Base-by-base conservation (phyloP, 2,888 invertebrate species). In the Merodon equestris region DNA sequence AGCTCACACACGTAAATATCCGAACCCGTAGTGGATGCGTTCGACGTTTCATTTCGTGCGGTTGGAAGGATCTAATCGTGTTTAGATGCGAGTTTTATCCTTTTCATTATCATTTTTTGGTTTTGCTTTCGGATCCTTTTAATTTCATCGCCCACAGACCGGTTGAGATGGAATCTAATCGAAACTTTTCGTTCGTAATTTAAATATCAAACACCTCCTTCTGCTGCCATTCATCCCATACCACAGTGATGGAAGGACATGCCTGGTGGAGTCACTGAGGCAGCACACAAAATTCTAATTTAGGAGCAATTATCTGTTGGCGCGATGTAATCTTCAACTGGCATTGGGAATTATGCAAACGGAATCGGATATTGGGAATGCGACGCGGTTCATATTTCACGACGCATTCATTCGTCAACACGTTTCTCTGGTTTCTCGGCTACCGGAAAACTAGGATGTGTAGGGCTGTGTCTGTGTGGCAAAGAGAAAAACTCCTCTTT, bases 101-200 rank as follows among this genome's bases (percentile, higher is more conserved):
- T 7, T 27, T 7, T 27, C 27, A n/a, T n/a, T n/a, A n/a, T n/a
- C n/a, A n/a, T n/a, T n/a, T n/a, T n/a, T n/a, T n/a, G n/a, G n/a
- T 27, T 7, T 27, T 27, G 27, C 7, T 27, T 7, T 27, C 7
- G 27, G 27, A n/a, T n/a, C n/a, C n/a, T 27, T 27, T 27, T 27
- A 27, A 27, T 27, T 27, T 27, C 27, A 27, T 27, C 7, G 27
- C 42, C 2, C 5, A 12, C 13, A 13, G 12, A 42, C 4, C 42
- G 12, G n/a, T 42, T 12, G 64, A 45, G 17, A 72, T 51, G 63
- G 50, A 61, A 71, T 63, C 56, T 56, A 71, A 71, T 50, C 60
- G 60, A 70, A 71, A 71, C 61, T 71, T 70, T 71, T 17, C 45
- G 38, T 38, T 56, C 54, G 61, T 56, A 71, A 71, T 71, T 71